Base-by-base conservation (phyloP, 2,888 invertebrate genomes). In the Drosophila atripex region DNA sequence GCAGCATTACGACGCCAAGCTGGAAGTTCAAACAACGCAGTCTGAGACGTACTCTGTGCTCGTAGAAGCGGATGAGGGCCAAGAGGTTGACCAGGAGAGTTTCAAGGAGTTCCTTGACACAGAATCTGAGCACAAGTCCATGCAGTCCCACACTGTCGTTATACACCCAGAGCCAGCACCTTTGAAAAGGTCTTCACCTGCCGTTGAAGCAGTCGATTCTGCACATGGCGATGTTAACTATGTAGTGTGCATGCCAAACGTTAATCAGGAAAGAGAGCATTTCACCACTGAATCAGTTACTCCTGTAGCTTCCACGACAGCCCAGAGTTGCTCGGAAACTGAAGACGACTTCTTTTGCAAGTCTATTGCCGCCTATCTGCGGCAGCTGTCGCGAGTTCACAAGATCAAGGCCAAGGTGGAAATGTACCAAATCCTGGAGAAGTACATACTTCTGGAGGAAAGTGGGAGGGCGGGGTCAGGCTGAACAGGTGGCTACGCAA, bases 391-490 rank as follows among this genome's bases (percentile, higher is more conserved):
- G n/a, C 86, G 89, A 1, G 84, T 90, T 3, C 88, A 90, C 69
- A 91, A 91, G 58, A 90, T 91, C 21, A 91, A 91, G 64, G 91
- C 91, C 5, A 90, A 91, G 73, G 90, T 91, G 11, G 91, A 91
- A 74, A 91, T 91, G 83, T 91, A 89, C 73, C 90, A 91, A 71
- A 89, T 91, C 54, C 66, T 91, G 18, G 90, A 90, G 65, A 90
- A 91, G 60, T 91, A 89, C 71, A 90, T 91, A 53, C 82, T 90
- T 47, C 71, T 90, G 5, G 90, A 90, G 52, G 90, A 90, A 66
- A 57, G 57, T 16, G 60, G 57, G 8, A 58, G 51, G 1, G 18
- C 64, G 45, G 70, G 65, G 9, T 61, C 63, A 18, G 51, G 38
- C 38, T 60, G 46, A 57, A 23, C 47, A 32, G 63, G 65, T 61